Conservation (phyloP, 2,888 invertebrate genomes). For the Drosophila ochracea region DNA sequence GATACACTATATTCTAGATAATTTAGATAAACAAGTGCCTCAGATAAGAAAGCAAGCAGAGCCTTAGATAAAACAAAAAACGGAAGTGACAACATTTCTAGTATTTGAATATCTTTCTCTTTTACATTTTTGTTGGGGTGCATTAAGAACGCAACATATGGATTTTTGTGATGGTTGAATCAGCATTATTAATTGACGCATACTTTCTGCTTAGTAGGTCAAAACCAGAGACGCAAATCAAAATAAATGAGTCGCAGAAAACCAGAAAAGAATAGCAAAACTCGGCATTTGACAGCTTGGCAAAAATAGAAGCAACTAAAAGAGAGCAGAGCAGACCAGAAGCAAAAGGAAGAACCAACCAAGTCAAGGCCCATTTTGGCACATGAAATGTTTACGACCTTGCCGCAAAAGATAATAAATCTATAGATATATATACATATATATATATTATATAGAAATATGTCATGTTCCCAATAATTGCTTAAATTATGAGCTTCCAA, state of each 20-base stretch:
- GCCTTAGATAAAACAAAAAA: conserved; percentile 14
- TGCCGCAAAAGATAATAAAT: conserved; percentile 28
- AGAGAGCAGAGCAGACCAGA: neutral
- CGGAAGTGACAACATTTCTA: conserved; percentile 26
- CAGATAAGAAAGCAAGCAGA: conserved; percentile 45
- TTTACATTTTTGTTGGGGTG: neutral
- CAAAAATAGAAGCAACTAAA: conserved; percentile 11
- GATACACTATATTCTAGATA: conserved; percentile 49
- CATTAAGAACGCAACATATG: conserved; percentile 24
- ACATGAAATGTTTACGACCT: conserved; percentile 57
- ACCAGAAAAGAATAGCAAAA: conserved; percentile 22
- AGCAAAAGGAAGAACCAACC: conserved; percentile 18
- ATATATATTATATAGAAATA: neutral
- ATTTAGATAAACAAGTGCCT: conserved; percentile 66
- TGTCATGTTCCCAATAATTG: conserved; percentile 23
- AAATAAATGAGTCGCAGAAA: conserved; percentile 18
- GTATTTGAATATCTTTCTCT: conserved; percentile 43
- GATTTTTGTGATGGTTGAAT: conserved; percentile 32
- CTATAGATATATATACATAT: neutral
- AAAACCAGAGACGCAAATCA: conserved; percentile 47
- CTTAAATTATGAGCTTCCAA: conserved; percentile 14
- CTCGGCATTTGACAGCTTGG: conserved; percentile 41
- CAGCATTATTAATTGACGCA: conserved; percentile 27
- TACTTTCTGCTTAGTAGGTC: conserved; percentile 54
- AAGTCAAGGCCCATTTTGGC: conserved; percentile 64